Percentiles rank a stretch among this genome's conserved stretches.
Conservation (phyloP, 1,140 invertebrate genomes). For the Lerema accius region DNA sequence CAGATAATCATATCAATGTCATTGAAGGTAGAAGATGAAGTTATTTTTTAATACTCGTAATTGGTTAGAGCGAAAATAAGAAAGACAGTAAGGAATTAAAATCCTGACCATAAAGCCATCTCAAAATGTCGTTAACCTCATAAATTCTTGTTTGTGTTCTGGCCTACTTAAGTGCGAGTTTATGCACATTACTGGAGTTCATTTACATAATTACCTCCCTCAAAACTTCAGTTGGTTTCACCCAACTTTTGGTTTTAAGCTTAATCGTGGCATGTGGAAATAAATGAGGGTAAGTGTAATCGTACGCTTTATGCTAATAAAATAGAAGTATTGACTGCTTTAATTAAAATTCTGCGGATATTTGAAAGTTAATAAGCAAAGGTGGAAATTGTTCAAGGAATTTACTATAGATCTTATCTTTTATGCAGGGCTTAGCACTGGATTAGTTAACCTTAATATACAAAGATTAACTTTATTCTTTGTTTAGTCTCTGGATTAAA, state of each 20-base stretch:
- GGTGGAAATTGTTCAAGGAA: no score
- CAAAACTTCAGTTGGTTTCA: slow-evolving; percentile 25
- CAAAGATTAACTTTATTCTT: no score
- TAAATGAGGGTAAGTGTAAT: slow-evolving; percentile 30
- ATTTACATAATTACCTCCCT: slow-evolving; percentile 57
- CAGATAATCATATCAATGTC: no score
- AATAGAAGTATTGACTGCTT: background rate
- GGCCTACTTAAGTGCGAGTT: slow-evolving; percentile 51
- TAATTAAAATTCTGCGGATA: no score
- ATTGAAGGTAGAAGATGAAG: no score
- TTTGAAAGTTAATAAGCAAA: no score
- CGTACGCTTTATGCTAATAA: background rate
- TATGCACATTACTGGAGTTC: slow-evolving; percentile 50
- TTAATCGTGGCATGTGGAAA: slow-evolving; percentile 34
- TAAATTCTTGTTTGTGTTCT: slow-evolving; percentile 46
- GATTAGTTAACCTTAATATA: no score
- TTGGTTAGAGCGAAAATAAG: no score
- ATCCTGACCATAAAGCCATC: slow-evolving; percentile 16
- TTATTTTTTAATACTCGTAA: no score
- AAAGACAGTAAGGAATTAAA: slow-evolving; percentile 3
- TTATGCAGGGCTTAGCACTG: no score
- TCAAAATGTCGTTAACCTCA: slow-evolving; percentile 40
- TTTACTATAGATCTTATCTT: no score
- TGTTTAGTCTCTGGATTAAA: no score
- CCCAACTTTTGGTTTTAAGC: slow-evolving; percentile 45